Evolutionary conservation across 23 tunicate species (phyloP), one percentile per base, ranked within the genome.

Genomic region (Ciona savignyi): DNA sequence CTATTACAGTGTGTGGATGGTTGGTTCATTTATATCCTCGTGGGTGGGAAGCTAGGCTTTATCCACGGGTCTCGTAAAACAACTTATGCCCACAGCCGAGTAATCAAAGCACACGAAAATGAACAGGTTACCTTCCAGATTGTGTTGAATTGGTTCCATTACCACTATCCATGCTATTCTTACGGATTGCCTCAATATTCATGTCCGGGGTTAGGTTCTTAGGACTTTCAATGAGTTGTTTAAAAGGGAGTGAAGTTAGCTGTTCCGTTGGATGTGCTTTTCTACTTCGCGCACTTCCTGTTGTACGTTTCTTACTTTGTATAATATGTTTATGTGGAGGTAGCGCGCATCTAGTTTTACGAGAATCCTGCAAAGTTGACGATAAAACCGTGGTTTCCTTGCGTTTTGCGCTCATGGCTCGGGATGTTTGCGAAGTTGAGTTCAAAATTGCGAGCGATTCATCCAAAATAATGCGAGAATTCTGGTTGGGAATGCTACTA

Each of bases 401-500:
- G 15, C 61, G 15, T 15, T 49, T 49, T 11, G 20, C 61, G 20
- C 61, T 49, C 61, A 11, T 49, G 20, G 19, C 20, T 49, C 15
- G 20, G 15, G 15, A 11, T 49, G 61, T 11, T 49, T 49, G 61
- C 61, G 61, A 49, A 15, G 61, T 35, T 26, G 66, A 51, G 67
- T 73, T 73, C 25, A 25, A 49, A 56, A 73, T 66, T 6, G 77
- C 60, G 32, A 73, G 60, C 4, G 77, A 73, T 51, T 60, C 77
- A 73, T 73, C 77, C 25, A 73, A 73, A 60, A 73, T 35, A 6
- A 60, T 23, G 11, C 77, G 51, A 22, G 77, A 73, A 6, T 56
- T 73, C 60, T 73, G 77, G 33, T 73, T 73, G 20, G 77, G 77
- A 3, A 73, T 73, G 33, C 77, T 73, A 66, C 77, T 73, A 2